phyloP scores from a whole-genome alignment of 2,113 vertebrate genomes.

The Notarius lentiginosus region DNA sequence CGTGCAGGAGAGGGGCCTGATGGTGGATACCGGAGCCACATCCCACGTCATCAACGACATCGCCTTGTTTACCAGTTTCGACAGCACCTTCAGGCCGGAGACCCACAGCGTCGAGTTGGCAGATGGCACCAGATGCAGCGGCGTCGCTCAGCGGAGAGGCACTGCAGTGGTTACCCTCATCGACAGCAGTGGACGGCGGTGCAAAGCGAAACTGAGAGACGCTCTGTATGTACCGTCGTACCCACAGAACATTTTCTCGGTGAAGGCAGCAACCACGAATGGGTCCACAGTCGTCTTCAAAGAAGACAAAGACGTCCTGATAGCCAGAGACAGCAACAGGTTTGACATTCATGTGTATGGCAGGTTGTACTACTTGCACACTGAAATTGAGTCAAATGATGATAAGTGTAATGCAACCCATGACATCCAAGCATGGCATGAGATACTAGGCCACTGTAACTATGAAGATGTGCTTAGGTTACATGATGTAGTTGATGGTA shows the following conservation, averaged over 20 bases:
- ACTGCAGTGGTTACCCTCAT: neutral
- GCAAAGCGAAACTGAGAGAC: neutral
- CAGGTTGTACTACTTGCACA: conserved; percentile 22
- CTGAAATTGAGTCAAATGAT: neutral
- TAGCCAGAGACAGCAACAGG: neutral
- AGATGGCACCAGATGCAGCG: neutral
- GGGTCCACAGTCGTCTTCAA: conserved; percentile 25
- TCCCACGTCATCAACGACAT: neutral
- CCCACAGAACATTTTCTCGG: conserved; percentile 20
- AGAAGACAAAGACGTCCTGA: conserved; percentile 9
- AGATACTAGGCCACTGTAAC: conserved; percentile 37
- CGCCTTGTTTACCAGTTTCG: neutral
- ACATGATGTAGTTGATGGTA: conserved; percentile 30
- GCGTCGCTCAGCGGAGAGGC: neutral
- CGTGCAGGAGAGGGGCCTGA: too few relatives aligned
- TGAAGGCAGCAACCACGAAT: conserved; percentile 12
- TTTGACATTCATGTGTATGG: conserved; percentile 15
- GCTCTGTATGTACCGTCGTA: conserved; percentile 16
- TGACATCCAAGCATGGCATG: conserved; percentile 44
- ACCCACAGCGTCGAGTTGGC: neutral
- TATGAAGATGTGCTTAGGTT: conserved; percentile 36
- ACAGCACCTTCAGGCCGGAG: neutral
- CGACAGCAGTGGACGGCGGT: neutral
- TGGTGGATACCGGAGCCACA: too few relatives aligned
- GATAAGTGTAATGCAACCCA: conserved; percentile 16